Percentiles rank a stretch among this genome's conserved stretches.
Evolutionary conservation across 2,888 invertebrate genomes (phyloP).

Genomic region (Koerneria pararmatus): DNA sequence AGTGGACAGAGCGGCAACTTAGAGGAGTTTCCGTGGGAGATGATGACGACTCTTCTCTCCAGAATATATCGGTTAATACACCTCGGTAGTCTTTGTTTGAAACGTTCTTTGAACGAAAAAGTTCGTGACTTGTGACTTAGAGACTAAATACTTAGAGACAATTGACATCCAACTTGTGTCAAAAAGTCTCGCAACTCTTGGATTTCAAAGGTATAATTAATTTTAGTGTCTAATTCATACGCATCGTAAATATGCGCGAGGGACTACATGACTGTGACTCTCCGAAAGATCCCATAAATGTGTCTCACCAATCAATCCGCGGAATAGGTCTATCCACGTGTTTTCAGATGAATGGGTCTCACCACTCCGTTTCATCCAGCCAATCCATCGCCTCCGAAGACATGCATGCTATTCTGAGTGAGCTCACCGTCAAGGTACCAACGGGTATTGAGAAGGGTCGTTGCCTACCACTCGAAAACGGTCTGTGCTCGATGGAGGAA

Average conservation of each 20-base stretch:
- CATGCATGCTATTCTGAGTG: slow-evolving; percentile 54
- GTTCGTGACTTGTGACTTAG: background rate
- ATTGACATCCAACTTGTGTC: too few relatives aligned
- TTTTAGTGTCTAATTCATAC: too few relatives aligned
- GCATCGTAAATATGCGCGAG: too few relatives aligned
- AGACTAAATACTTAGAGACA: too few relatives aligned
- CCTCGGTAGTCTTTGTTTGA: background rate
- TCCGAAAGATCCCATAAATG: too few relatives aligned
- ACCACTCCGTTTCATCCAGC: slow-evolving; percentile 45
- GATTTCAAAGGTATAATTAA: too few relatives aligned
- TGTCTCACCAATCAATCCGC: background rate
- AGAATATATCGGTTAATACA: slow-evolving; percentile 19
- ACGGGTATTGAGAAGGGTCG: slow-evolving; percentile 18
- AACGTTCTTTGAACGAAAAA: background rate
- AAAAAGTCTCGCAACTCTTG: too few relatives aligned
- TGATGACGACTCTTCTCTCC: slow-evolving; percentile 16
- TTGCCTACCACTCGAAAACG: too few relatives aligned
- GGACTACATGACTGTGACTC: too few relatives aligned
- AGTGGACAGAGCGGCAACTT: slow-evolving; percentile 53
- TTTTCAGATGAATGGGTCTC: slow-evolving; percentile 43
- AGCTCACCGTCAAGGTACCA: slow-evolving; percentile 42
- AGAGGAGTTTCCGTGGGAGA: slow-evolving; percentile 51
- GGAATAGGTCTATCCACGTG: background rate
- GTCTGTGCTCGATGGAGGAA: too few relatives aligned
- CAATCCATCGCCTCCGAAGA: slow-evolving; percentile 53